Conservation (phyloP, 2,888 invertebrate species). For the Cryptocephalus primarius region DNA sequence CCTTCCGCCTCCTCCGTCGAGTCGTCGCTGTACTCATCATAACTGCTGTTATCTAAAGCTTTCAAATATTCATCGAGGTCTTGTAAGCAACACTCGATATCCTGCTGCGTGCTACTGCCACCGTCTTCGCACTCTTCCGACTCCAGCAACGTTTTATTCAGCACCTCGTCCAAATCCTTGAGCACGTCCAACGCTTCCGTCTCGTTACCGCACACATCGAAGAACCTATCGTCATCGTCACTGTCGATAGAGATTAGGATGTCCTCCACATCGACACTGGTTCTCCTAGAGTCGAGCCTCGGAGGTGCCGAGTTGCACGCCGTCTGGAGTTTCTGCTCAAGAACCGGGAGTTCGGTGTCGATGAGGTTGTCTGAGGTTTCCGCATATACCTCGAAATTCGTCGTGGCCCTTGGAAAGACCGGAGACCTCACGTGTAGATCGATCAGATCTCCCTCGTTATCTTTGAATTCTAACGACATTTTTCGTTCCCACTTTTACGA, state of each 20-base stretch:
- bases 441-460: constrained; percentile 28
- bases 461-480: constrained; percentile 14
- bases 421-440: constrained; percentile 31
- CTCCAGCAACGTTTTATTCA: constrained; percentile 33
- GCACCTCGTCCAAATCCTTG: constrained; percentile 47
- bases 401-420: constrained; percentile 20
- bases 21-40: background rate
- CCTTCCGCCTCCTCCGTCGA: background rate
- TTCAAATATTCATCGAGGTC: constrained; percentile 45
- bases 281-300: constrained; percentile 10
- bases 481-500: constrained; percentile 4
- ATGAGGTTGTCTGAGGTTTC: constrained; percentile 26
- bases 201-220: constrained; percentile 7
- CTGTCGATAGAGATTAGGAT: constrained; percentile 32
- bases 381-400: constrained; percentile 7
- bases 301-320: constrained; percentile 14
- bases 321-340: constrained; percentile 31
- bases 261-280: constrained; percentile 31
- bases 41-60: constrained; percentile 30
- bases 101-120: constrained; percentile 21
- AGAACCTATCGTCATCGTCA: constrained; percentile 4
- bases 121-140: constrained; percentile 34
- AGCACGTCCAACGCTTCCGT: constrained; percentile 42
- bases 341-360: constrained; percentile 31
- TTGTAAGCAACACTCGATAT: constrained; percentile 36